These are phyloP conservation scores for Oryzias dopingdopingensis DNA, from an alignment of 2,797 vertebrate species.

Conservation along the genomic window DNA sequence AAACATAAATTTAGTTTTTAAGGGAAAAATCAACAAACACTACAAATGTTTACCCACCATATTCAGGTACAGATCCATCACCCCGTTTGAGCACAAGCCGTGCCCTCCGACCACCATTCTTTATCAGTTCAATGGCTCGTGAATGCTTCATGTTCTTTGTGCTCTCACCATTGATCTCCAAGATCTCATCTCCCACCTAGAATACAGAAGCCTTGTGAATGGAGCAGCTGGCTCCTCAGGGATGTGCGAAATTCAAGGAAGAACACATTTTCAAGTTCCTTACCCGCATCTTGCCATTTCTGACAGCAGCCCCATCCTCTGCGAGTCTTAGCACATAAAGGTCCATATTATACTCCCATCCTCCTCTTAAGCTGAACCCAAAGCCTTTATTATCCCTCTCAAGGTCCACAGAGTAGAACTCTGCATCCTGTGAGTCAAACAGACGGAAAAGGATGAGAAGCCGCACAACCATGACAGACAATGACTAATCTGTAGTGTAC, in stretches of 20 bases:
- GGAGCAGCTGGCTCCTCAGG: neutral
- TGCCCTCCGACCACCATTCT: conserved; percentile 94
- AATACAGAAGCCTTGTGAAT: conserved; percentile 13
- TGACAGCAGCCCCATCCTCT: conserved; percentile 93
- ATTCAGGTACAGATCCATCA: conserved; percentile 98
- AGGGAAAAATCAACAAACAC: neutral
- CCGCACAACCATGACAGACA: conserved; percentile 4
- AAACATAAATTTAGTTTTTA: conserved; percentile 6
- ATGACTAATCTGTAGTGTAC: conserved; percentile 29
- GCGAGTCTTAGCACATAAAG: conserved; percentile 95
- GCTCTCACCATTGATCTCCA: conserved; percentile 98
- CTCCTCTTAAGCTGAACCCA: conserved; percentile 96
- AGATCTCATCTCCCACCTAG: conserved; percentile 97
- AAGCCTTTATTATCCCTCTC: conserved; percentile 97
- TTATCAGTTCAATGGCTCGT: conserved; percentile 98
- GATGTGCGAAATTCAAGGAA: neutral
- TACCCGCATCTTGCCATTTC: conserved; percentile 98
- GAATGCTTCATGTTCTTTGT: conserved; percentile 99
- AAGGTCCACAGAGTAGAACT: conserved; percentile 96
- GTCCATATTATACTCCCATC: conserved; percentile 98
- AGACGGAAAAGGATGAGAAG: conserved; percentile 10
- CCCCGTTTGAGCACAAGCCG: conserved; percentile 96
- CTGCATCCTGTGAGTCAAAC: conserved; percentile 81
- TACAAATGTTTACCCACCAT: conserved; percentile 87
- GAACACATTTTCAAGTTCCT: conserved; percentile 1